Percentiles rank a stretch among this genome's conserved stretches.
phyloP scores from a whole-genome alignment of 2,113 vertebrate species.

The Anas platyrhynchos region DNA sequence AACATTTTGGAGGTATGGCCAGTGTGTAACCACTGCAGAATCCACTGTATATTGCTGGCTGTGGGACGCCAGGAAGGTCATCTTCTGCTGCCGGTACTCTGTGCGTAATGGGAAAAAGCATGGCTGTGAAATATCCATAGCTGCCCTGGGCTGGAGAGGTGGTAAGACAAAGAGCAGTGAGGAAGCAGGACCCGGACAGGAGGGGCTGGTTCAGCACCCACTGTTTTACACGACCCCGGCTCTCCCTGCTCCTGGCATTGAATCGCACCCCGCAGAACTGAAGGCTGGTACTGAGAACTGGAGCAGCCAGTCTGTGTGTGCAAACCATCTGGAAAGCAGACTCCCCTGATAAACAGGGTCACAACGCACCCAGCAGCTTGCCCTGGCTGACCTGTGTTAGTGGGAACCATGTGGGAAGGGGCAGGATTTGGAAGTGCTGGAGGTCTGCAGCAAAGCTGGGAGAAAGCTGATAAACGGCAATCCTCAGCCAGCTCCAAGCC shows the following conservation, averaged over 20 bases:
- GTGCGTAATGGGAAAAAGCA: neutral
- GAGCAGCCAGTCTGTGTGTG: neutral
- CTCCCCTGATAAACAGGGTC: constrained; percentile 27
- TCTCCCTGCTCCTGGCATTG: neutral
- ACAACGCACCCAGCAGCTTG: neutral
- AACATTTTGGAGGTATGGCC: neutral
- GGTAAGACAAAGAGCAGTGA: neutral
- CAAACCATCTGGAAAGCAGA: constrained; percentile 24
- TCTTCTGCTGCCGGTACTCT: neutral
- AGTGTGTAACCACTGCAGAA: neutral
- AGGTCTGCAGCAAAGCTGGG: constrained; percentile 23
- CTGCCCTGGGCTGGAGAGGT: neutral
- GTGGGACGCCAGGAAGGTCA: neutral
- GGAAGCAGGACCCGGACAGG: neutral
- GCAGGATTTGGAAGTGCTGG: constrained; percentile 37
- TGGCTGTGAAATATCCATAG: neutral
- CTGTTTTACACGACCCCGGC: neutral
- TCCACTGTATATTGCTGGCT: neutral
- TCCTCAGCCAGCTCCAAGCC: constrained; percentile 16
- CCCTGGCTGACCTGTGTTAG: neutral
- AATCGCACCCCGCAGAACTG: neutral
- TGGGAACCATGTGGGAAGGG: constrained; percentile 24
- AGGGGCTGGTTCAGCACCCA: neutral
- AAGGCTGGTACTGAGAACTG: neutral
- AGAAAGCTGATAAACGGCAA: constrained; percentile 43